phyloP scores from a whole-genome alignment of 2,797 vertebrate genomes.

The Hephaestus fuliginosus region DNA sequence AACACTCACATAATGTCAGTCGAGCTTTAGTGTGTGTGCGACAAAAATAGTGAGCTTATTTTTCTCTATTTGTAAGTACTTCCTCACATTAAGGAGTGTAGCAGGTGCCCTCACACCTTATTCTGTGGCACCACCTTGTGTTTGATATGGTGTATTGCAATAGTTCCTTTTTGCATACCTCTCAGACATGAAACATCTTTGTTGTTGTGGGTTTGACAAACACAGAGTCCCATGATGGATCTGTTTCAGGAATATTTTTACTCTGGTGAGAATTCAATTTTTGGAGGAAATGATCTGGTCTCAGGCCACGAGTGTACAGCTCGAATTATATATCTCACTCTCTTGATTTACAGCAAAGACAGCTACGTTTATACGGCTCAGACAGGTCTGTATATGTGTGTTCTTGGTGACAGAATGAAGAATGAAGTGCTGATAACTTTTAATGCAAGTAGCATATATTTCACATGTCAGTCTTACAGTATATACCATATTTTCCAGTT shows the following conservation, averaged over 20 bases:
- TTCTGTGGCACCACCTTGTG: constrained; percentile 76
- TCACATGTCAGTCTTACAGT: not conserved
- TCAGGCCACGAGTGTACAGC: too few relatives aligned
- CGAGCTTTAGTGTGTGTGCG: constrained; percentile 8
- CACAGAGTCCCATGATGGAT: not conserved
- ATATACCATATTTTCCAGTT: not conserved
- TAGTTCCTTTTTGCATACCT: rapidly evolving
- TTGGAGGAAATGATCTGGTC: not conserved
- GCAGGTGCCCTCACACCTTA: constrained; percentile 31
- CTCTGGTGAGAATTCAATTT: not conserved
- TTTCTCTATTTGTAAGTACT: not conserved
- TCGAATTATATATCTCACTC: not conserved
- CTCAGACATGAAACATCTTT: not conserved
- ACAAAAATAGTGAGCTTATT: constrained; percentile 15
- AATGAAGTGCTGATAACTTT: not conserved
- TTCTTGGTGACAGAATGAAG: not conserved
- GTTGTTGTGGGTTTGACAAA: not conserved
- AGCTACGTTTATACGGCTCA: not conserved
- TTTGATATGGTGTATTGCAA: constrained; percentile 29
- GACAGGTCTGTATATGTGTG: not conserved
- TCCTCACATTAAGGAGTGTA: not conserved
- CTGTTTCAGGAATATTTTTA: not conserved
- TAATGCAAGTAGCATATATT: not conserved
- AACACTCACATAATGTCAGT: constrained; percentile 28
- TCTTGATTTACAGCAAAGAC: not conserved